These are phyloP conservation scores for Aproaerema taeniolella DNA, from an alignment of 2,888 invertebrate species.

Conservation along the genomic window DNA sequence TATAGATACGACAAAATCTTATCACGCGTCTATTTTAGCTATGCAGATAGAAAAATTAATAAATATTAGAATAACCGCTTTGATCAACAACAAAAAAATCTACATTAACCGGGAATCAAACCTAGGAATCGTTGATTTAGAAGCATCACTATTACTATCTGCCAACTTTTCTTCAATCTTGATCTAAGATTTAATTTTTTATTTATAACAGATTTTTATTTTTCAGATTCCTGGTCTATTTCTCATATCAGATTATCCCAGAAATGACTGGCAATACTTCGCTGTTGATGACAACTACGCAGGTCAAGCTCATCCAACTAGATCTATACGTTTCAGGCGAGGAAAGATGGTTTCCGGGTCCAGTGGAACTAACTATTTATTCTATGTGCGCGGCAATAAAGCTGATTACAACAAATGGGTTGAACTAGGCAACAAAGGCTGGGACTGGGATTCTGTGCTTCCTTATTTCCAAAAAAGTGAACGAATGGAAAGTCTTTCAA, in stretches of 20 bases:
- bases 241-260: constrained; percentile 19
- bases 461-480: constrained; percentile 28
- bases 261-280: constrained; percentile 79
- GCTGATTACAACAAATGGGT: constrained; percentile 81
- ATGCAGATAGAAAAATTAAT: too few species aligned
- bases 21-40: too few species aligned
- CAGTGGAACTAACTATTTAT: constrained; percentile 79
- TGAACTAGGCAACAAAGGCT: constrained; percentile 66
- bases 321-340: constrained; percentile 57
- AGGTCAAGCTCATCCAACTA: constrained; percentile 23
- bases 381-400: constrained; percentile 78
- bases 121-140: too few species aligned
- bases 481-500: constrained; percentile 14
- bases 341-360: constrained; percentile 80
- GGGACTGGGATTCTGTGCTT: constrained; percentile 25
- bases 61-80: too few species aligned
- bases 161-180: too few species aligned
- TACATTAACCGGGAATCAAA: not conserved
- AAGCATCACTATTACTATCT: too few species aligned
- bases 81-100: not conserved
- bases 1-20: too few species aligned
- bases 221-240: constrained; percentile 30
- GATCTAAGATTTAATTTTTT: too few species aligned
- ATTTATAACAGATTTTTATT: not conserved
- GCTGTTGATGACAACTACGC: constrained; percentile 26